Percentiles rank a stretch among this genome's conserved stretches.
phyloP scores from a whole-genome alignment of 2,888 invertebrate species.

The Eupithecia exiguata region DNA sequence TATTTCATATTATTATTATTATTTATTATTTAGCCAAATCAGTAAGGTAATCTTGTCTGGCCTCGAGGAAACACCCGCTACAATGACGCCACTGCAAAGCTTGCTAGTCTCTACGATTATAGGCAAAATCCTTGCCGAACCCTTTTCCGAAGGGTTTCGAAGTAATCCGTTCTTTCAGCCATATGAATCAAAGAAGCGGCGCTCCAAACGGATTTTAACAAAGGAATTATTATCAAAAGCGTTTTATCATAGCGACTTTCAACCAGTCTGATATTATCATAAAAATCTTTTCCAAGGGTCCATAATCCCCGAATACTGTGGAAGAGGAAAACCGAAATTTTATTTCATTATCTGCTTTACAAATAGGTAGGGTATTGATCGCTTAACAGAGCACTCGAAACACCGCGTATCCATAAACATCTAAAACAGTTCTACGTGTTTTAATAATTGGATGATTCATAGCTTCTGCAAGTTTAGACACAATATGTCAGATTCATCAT shows the following conservation, averaged over 20 bases:
- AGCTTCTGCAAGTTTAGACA: neutral
- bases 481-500: too few species aligned
- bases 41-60: neutral
- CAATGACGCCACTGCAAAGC: neutral
- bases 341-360: neutral
- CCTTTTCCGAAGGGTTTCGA: neutral
- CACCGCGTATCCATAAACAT: neutral
- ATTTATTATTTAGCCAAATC: too few species aligned
- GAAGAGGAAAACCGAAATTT: neutral
- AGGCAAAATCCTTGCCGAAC: slow-evolving; percentile 1
- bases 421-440: neutral
- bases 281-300: slow-evolving; percentile 2
- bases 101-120: neutral
- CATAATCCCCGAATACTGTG: neutral
- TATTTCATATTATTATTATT: too few species aligned
- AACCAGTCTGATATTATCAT: neutral
- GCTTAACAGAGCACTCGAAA: neutral
- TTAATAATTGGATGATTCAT: neutral
- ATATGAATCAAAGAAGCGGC: neutral
- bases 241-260: slow-evolving; percentile 3
- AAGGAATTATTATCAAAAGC: slow-evolving; percentile 5
- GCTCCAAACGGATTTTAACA: slow-evolving; percentile 1
- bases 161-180: slow-evolving; percentile 6
- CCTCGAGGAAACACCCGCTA: neutral
- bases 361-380: neutral